These are phyloP conservation scores for Vulpes lagopus DNA, from an alignment of 2,113 vertebrate species.

Conservation along the genomic window DNA sequence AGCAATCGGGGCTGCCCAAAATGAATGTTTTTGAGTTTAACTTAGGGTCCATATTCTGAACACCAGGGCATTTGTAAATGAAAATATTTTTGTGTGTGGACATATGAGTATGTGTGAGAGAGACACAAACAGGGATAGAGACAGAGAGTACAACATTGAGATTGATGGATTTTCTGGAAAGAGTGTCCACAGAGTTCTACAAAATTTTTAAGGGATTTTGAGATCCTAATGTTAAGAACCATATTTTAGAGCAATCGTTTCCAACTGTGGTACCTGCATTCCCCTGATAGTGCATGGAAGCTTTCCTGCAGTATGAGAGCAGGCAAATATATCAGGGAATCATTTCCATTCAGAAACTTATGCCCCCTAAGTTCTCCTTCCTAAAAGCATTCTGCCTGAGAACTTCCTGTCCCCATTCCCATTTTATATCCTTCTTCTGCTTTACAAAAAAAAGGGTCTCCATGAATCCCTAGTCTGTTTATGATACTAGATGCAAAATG, in stretches of 20 bases:
- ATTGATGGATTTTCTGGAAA: background rate
- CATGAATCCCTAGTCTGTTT: background rate
- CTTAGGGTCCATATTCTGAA: background rate
- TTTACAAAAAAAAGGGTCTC: background rate
- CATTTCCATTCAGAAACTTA: background rate
- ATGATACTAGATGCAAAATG: background rate
- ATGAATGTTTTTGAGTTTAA: constrained; percentile 8
- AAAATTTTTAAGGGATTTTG: constrained; percentile 5
- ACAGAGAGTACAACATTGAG: background rate
- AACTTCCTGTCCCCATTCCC: background rate
- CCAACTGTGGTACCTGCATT: background rate
- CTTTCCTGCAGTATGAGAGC: background rate
- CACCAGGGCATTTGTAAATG: background rate
- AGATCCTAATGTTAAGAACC: background rate
- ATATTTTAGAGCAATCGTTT: background rate
- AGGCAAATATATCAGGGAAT: background rate
- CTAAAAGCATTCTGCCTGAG: background rate
- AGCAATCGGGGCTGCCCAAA: background rate
- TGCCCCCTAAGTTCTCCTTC: background rate
- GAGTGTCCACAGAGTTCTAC: background rate
- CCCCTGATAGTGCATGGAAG: too few species aligned
- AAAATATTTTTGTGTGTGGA: background rate
- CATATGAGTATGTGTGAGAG: too few species aligned
- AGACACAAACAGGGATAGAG: background rate
- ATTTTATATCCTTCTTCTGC: background rate